Base-by-base conservation (phyloP, 2,888 invertebrate genomes). In the Callinectes sapidus region DNA sequence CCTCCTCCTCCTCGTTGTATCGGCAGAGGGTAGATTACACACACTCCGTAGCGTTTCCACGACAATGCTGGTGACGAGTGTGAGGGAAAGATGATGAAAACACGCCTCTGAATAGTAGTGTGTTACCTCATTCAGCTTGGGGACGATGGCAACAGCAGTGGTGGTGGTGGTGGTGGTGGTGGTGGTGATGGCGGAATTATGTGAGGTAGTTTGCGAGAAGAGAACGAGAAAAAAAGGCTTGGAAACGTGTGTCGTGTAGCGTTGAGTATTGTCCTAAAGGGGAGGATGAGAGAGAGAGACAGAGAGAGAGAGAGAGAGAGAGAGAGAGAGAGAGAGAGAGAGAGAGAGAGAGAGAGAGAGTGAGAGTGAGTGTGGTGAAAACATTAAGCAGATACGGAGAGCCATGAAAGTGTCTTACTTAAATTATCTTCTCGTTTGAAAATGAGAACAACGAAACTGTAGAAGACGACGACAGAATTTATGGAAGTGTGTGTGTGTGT, bases 251-350 rank as follows among this genome's bases (percentile, higher is more conserved):
- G 48, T 48, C 23, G 18, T 61, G 23, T 61, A 1, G 61, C 23
- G 23, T 16, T 61, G 61, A 61, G 61, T 61, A 23, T 61, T 61
- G 61, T 61, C 18, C 61, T 61, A 61, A 61, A 61, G 61, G 61
- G 61, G 61, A 61, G 48, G 48, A 48, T 39, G 39, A 81, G 35
- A 81, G 81, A 35, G 81, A 35, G 81, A 35, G 81, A 81, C 35
- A 35, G 81, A 35, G 81, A 81, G 81, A 81, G 81, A 81, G 81
- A 81, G 81, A 81, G 81, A 81, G 81, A 81, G 81, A 81, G 81
- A 81, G 81, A 81, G 81, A 81, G 81, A 81, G 81, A 81, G 81
- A 81, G 81, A 81, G 81, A 81, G 81, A 81, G 81, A 81, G 81
- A 81, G 81, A 81, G 81, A 81, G 81, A 81, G 35, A 81, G 35